Percentiles rank a stretch among this genome's conserved stretches.
Conservation (phyloP, 2,113 vertebrate species). For the Cacatua alba region DNA sequence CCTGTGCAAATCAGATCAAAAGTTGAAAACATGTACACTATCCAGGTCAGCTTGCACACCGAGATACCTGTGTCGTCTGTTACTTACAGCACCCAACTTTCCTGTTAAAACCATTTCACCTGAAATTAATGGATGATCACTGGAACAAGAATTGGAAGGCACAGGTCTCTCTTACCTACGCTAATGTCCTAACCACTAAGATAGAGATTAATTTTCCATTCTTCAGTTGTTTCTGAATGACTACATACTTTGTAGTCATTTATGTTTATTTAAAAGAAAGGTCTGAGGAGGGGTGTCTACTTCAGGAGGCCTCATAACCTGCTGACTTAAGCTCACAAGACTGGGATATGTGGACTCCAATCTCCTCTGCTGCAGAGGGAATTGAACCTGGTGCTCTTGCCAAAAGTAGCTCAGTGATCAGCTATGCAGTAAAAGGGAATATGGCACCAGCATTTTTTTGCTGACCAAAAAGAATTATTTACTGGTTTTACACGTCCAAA, state of each 20-base stretch:
- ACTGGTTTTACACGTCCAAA: background rate
- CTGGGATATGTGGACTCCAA: background rate
- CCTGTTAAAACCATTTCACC: background rate
- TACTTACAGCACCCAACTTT: background rate
- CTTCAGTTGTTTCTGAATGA: background rate
- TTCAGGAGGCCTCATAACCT: background rate
- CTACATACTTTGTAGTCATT: background rate
- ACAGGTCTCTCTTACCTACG: background rate
- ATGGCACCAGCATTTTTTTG: background rate
- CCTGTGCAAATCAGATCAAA: background rate
- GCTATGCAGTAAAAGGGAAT: background rate
- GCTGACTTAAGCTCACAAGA: background rate
- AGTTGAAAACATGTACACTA: background rate
- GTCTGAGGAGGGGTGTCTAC: background rate
- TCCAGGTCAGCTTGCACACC: background rate
- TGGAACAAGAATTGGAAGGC: background rate
- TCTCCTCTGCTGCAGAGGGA: background rate
- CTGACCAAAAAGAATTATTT: background rate
- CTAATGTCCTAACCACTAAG: background rate
- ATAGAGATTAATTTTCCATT: background rate
- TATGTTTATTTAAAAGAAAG: background rate
- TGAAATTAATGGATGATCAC: background rate
- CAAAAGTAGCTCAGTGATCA: background rate
- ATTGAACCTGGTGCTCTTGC: fast-evolving
- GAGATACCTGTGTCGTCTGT: background rate